Evolutionary conservation across 2,888 invertebrate species (phyloP), one percentile per base, ranked within the genome.

Genomic region (Steinernema scapterisci): DNA sequence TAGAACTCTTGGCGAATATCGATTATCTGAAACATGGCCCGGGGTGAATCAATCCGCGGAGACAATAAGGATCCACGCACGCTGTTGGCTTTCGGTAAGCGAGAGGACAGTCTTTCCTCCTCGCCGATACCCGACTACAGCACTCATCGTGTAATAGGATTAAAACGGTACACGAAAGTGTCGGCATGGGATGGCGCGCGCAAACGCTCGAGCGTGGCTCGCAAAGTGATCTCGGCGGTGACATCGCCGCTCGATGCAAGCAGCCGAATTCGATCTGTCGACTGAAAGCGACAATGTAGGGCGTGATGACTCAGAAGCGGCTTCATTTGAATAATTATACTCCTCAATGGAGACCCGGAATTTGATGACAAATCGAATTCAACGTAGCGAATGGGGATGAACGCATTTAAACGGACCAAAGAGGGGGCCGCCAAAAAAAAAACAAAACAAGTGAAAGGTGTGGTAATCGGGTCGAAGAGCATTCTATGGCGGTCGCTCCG

Each of bases 131-230:
- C n/a, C 52, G 52, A 52, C 52, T 38, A 63, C 27, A 63, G 19
- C 63, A 9, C 16, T 31, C 63, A 25, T 63, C 63, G 63, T 63
- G 63, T 63, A 63, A 63, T 63, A 63, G 63, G 63, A 63, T 63
- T 63, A 63, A 63, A 63, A 63, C 63, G 63, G 63, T 63, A 63
- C 63, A 63, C 27, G 63, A 63, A 63, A 63, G 23, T 27, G 63
- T 31, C 63, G 31, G 63, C 38, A 38, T 25, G 31, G 27, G 31
- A 48, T 27, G 21, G 54, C 27, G 38, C 63, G 63, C 63, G 63
- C 63, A 31, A 63, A 63, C 63, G 31, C 3, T 7, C 6, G 13
- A 16, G 48, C 38, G 38, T 38, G 38, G 38, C 38, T 3, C 3
- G 9, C 38, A 9, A 38, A 63, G 63, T 31, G 19, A 63, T 63